Evolutionary conservation across 2,888 invertebrate genomes (phyloP), one percentile per base, ranked within the genome.

Genomic region (Dromius quadrimaculatus): DNA sequence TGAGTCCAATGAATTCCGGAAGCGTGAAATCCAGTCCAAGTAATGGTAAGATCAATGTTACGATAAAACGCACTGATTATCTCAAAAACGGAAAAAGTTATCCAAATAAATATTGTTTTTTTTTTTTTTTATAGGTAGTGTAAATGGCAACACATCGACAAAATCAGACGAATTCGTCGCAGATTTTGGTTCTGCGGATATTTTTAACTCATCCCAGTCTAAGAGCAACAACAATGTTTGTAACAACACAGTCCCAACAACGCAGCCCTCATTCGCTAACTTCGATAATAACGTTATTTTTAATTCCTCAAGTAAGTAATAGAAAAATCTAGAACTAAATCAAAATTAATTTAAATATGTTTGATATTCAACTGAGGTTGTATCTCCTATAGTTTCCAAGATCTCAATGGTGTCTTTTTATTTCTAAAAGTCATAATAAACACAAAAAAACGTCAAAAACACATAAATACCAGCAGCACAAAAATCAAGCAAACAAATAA

Each of bases 201-300:
- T 91, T 76, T 90, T 90, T 81, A 89, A 89, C 82, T 87, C 89
- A 1, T 47, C 47, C 38, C 77, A 76, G 61, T 75, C 76, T 70
- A 77, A 75, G 71, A 74, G 74, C 74, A 74, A 73, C 70, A 73
- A 69, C 32, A 72, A 73, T 28, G 76, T 74, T n/a, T n/a, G n/a
- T n/a, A n/a, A n/a, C 77, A 65, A 65, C 43, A 50, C 57, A 32
- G 65, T 62, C 13, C 74, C 78, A 72, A 74, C 79, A 54, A 75
- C 79, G 57, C 78, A 77, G 71, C 78, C 79, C 13, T 79, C 78
- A 22, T 90, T 91, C 80, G 90, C 92, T 65, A 88, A 91, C 82
- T 91, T 91, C 78, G 91, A 91, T 77, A 89, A 90, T 81, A 90
- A 90, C 78, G 88, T 89, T 72, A 87, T 88, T 74, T 90, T 89